Evolutionary conservation across 1,140 invertebrate genomes (phyloP).

Genomic region (Ceratina japonica): DNA sequence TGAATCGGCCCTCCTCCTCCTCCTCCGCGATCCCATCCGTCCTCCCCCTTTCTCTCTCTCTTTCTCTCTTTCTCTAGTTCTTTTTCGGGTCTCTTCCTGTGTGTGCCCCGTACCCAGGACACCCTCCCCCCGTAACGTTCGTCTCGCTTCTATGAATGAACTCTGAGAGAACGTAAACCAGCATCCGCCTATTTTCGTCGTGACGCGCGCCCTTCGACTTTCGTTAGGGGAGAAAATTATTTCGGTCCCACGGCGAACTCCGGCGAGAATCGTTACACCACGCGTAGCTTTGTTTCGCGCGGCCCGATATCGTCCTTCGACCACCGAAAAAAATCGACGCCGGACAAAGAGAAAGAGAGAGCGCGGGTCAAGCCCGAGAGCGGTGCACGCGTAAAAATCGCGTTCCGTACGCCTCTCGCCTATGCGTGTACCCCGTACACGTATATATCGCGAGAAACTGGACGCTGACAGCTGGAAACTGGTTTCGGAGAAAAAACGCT

Average conservation of each 20-base stretch:
- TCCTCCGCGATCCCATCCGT: no score
- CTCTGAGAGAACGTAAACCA: slow-evolving; percentile 42
- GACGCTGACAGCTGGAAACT: slow-evolving; percentile 64
- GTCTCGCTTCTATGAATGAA: slow-evolving; percentile 58
- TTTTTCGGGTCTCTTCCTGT: slow-evolving; percentile 43
- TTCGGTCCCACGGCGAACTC: slow-evolving; percentile 41
- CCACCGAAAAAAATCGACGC: no score
- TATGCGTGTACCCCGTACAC: background rate
- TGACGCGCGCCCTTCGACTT: slow-evolving; percentile 56
- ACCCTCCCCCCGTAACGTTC: background rate
- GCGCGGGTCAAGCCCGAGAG: slow-evolving; percentile 6
- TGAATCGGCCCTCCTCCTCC: slow-evolving; percentile 17
- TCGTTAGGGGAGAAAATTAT: slow-evolving; percentile 66
- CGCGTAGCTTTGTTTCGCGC: slow-evolving; percentile 8
- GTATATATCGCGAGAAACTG: slow-evolving; percentile 49
- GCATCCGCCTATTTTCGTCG: slow-evolving; percentile 62
- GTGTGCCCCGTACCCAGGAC: background rate
- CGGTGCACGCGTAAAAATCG: slow-evolving; percentile 11
- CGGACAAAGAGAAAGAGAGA: no score
- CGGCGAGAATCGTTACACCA: no score
- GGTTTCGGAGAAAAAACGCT: slow-evolving; percentile 53
- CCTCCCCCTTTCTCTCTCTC: background rate
- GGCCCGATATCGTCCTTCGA: background rate
- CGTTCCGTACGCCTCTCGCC: background rate
- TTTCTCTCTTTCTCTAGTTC: background rate